Percentiles rank a stretch among this genome's conserved stretches.
These are phyloP conservation scores for Agriopis marginaria DNA, from an alignment of 2,888 invertebrate species.

Conservation along the genomic window DNA sequence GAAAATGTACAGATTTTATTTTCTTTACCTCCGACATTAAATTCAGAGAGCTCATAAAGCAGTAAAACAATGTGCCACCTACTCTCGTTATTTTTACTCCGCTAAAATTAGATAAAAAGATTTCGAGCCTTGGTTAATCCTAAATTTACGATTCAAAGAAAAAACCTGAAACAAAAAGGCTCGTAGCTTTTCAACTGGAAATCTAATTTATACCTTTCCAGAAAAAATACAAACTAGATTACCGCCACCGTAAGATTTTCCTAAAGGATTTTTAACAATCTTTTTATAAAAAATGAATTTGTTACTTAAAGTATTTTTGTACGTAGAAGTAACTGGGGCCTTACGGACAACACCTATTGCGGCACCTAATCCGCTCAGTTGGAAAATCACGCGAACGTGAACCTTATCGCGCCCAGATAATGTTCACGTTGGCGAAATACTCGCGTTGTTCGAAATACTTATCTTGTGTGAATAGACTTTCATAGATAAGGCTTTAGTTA, in stretches of 20 bases:
- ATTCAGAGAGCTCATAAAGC: constrained; percentile 4
- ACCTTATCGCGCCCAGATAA: too few relatives aligned
- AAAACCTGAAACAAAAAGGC: constrained; percentile 22
- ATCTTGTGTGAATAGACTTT: neutral
- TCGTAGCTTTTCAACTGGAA: constrained; percentile 18
- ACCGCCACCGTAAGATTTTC: constrained; percentile 3
- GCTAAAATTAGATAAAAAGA: constrained; percentile 17
- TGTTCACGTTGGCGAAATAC: too few relatives aligned
- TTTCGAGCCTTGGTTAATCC: constrained; percentile 21
- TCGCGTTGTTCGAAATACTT: too few relatives aligned
- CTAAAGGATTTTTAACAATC: neutral
- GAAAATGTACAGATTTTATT: neutral
- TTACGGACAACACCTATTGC: too few relatives aligned
- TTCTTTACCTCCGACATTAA: constrained; percentile 1
- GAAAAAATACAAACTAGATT: constrained; percentile 15
- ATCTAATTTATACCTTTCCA: constrained; percentile 29
- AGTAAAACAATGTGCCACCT: neutral
- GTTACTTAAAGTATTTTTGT: too few relatives aligned
- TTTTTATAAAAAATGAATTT: too few relatives aligned
- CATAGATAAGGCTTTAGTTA: neutral
- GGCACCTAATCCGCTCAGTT: too few relatives aligned
- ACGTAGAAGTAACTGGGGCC: too few relatives aligned
- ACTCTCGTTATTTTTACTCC: neutral
- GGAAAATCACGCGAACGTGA: too few relatives aligned
- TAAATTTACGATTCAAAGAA: constrained; percentile 24